A percentile compares a stretch with the other conserved stretches of the same genome.
phyloP scores from a whole-genome alignment of 2,888 invertebrate genomes.

The Chaetoderma sp. region DNA sequence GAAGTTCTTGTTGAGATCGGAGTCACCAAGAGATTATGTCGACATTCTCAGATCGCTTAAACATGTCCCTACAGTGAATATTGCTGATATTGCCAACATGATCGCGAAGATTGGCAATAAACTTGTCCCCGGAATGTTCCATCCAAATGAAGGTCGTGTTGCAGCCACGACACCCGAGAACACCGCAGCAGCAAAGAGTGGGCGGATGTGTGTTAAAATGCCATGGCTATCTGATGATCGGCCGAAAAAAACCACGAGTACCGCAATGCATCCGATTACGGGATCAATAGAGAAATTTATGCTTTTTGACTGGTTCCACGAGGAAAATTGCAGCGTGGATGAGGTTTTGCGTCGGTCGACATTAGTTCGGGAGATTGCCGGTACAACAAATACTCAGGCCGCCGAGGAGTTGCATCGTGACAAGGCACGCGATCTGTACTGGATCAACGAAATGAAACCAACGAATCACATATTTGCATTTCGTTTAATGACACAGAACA shows the following conservation, averaged over 20 bases:
- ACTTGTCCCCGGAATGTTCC: neutral
- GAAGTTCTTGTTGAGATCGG: neutral
- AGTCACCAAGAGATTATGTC: slow-evolving; percentile 11
- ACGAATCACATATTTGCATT: neutral
- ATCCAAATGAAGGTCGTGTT: slow-evolving; percentile 6
- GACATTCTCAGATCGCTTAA: slow-evolving; percentile 5
- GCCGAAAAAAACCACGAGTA: neutral
- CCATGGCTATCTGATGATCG: neutral
- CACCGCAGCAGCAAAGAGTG: neutral
- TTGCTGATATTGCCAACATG: neutral
- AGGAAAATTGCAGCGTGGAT: no score
- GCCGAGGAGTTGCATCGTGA: neutral
- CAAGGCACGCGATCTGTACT: neutral
- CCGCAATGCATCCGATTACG: neutral
- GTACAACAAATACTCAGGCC: neutral
- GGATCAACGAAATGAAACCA: slow-evolving; percentile 4
- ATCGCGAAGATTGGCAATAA: neutral
- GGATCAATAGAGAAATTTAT: neutral
- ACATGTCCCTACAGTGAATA: neutral
- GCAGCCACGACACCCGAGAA: neutral
- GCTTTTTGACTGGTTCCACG: neutral
- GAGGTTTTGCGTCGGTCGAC: neutral
- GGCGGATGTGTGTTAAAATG: neutral
- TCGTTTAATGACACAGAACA: neutral
- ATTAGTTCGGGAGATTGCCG: slow-evolving; percentile 4